These are phyloP conservation scores for Prunella fulvescens DNA, from an alignment of 2,113 vertebrate genomes.

Conservation along the genomic window DNA sequence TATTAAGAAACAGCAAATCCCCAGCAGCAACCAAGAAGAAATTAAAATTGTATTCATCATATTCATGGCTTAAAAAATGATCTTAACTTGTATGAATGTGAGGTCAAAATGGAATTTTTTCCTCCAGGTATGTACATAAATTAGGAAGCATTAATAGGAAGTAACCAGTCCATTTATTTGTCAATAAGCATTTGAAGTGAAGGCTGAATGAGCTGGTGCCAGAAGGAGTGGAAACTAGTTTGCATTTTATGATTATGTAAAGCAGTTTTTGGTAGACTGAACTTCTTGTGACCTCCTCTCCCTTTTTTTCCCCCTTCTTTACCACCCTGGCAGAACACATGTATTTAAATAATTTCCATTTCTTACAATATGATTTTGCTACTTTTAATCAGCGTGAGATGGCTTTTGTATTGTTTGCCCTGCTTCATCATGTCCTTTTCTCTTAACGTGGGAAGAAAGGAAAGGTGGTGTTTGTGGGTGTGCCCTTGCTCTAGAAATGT, in stretches of 20 bases:
- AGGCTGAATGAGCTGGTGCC: conserved; percentile 44
- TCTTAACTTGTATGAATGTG: conserved; percentile 24
- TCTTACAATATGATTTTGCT: background rate
- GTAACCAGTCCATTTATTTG: conserved; percentile 66
- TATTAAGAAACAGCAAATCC: conserved; percentile 54
- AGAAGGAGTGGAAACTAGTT: conserved; percentile 60
- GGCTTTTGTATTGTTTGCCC: background rate
- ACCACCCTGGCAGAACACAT: background rate
- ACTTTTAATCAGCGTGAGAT: background rate
- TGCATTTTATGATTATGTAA: conserved; percentile 66
- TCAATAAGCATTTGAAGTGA: conserved; percentile 63
- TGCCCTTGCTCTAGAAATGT: background rate
- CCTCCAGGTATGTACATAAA: conserved; percentile 67
- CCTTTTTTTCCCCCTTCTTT: background rate
- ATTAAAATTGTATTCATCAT: conserved; percentile 50
- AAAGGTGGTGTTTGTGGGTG: background rate
- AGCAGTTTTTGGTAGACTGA: conserved; percentile 43
- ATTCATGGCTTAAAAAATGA: conserved; percentile 46
- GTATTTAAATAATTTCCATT: conserved; percentile 23
- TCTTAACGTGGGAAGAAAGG: background rate
- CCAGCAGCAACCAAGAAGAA: conserved; percentile 42
- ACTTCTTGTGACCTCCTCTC: background rate
- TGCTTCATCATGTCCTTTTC: background rate
- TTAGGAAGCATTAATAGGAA: conserved; percentile 61
- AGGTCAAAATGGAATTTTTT: conserved; percentile 62